Conservation (phyloP, 1,140 invertebrate genomes). For the Drosophila subpulchrella region DNA sequence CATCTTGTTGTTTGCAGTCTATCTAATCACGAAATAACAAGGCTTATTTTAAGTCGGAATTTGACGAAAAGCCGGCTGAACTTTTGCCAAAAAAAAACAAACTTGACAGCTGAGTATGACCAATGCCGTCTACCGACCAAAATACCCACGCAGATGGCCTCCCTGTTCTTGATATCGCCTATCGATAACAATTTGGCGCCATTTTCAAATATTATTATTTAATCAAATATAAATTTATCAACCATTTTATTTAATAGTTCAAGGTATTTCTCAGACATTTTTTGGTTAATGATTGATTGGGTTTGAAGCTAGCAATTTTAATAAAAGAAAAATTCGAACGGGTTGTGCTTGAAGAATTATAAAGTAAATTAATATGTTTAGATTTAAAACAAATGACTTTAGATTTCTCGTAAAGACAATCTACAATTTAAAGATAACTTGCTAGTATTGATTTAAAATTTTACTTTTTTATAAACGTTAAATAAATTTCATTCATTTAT, state of each 20-base stretch:
- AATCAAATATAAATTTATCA: neutral
- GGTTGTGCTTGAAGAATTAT: too few relatives aligned
- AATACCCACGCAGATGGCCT: neutral
- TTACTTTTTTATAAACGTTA: too few relatives aligned
- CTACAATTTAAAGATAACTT: too few relatives aligned
- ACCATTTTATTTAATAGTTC: neutral
- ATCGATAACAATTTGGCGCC: slow-evolving; percentile 1
- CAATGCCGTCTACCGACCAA: neutral
- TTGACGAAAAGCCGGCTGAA: slow-evolving; percentile 1
- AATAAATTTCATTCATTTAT: too few relatives aligned
- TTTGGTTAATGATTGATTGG: too few relatives aligned
- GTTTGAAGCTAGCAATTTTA: too few relatives aligned
- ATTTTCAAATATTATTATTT: neutral
- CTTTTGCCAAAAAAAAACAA: slow-evolving; percentile 28
- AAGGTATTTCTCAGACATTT: too few relatives aligned
- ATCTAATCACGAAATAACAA: neutral
- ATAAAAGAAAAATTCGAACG: too few relatives aligned
- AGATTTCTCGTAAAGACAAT: too few relatives aligned
- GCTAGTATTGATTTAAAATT: too few relatives aligned
- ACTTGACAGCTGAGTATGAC: slow-evolving; percentile 1
- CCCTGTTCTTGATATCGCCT: neutral
- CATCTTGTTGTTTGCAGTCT: slow-evolving; percentile 43
- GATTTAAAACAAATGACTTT: too few relatives aligned
- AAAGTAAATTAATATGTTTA: too few relatives aligned
- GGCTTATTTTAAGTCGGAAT: slow-evolving; percentile 10